Conservation (phyloP, 2,888 invertebrate species). For the Himalopsyche anomala region DNA sequence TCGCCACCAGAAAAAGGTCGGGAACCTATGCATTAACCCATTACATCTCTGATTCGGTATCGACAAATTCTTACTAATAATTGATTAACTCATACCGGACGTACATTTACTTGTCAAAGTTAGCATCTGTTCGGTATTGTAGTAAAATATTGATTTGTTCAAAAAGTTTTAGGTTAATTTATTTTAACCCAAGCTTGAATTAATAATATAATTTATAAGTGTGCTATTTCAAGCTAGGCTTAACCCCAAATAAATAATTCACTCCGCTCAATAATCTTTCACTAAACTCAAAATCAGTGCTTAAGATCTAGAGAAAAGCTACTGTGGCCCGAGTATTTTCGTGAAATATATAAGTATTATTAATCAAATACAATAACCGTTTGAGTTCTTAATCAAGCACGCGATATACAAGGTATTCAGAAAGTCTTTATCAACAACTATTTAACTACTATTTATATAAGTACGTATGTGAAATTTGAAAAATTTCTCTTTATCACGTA, state of each 20-base stretch:
- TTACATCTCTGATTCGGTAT: no score
- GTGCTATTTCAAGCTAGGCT: constrained; percentile 27
- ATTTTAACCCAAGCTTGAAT: constrained; percentile 8
- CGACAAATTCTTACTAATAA: no score
- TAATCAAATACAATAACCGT: constrained; percentile 45
- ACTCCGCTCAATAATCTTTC: constrained; percentile 31
- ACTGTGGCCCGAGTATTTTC: constrained; percentile 45
- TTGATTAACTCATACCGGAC: no score
- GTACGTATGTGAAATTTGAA: no score
- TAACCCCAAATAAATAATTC: constrained; percentile 34
- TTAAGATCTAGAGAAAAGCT: neutral
- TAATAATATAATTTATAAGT: constrained; percentile 25
- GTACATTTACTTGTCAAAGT: no score
- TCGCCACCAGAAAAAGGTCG: no score
- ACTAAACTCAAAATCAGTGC: constrained; percentile 37
- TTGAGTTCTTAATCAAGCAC: constrained; percentile 50
- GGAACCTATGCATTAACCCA: no score
- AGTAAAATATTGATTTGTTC: constrained; percentile 22
- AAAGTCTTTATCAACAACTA: neutral
- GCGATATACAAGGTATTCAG: constrained; percentile 29
- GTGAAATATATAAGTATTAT: constrained; percentile 48
- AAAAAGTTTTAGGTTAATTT: constrained; percentile 14
- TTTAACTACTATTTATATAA: no score
- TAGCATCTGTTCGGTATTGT: neutral
- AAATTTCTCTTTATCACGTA: no score